These are phyloP conservation scores for Epinotia ramella DNA, from an alignment of 2,888 invertebrate species.

Conservation along the genomic window DNA sequence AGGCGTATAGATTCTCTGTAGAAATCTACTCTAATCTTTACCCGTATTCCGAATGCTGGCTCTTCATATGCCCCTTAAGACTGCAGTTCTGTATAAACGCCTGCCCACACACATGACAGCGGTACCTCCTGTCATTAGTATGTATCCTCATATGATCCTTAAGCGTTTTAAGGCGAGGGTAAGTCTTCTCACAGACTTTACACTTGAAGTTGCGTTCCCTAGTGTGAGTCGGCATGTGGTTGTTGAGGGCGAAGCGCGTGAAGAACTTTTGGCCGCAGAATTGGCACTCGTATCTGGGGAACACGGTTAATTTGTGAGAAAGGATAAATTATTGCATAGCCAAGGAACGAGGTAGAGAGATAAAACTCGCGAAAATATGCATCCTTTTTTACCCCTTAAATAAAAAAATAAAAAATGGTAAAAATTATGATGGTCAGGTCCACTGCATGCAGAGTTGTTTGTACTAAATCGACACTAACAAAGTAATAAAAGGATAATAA, in stretches of 20 bases:
- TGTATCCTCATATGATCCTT: constrained; percentile 52
- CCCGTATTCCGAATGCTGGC: constrained; percentile 76
- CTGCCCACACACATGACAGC: constrained; percentile 72
- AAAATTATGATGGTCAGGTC: too few relatives aligned
- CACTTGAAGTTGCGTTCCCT: constrained; percentile 77
- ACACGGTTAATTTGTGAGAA: not conserved
- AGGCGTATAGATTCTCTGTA: too few relatives aligned
- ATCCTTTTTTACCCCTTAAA: too few relatives aligned
- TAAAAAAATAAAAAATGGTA: too few relatives aligned
- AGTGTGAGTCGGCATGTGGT: constrained; percentile 79
- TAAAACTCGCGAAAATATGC: too few relatives aligned
- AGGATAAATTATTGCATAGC: not conserved
- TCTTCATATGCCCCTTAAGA: constrained; percentile 77
- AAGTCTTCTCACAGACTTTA: constrained; percentile 74
- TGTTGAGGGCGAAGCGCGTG: constrained; percentile 75
- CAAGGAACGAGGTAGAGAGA: too few relatives aligned
- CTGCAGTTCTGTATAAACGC: constrained; percentile 81
- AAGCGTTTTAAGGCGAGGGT: constrained; percentile 64
- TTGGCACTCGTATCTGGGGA: constrained; percentile 73
- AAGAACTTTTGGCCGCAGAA: constrained; percentile 79
- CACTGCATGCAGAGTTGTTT: too few relatives aligned
- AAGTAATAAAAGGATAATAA: too few relatives aligned
- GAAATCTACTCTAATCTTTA: constrained; percentile 48
- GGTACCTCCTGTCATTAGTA: constrained; percentile 46
- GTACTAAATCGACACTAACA: too few relatives aligned